Percentiles rank a stretch among this genome's conserved stretches.
phyloP scores from a whole-genome alignment of 2,113 vertebrate species.

The Axis porcinus region DNA sequence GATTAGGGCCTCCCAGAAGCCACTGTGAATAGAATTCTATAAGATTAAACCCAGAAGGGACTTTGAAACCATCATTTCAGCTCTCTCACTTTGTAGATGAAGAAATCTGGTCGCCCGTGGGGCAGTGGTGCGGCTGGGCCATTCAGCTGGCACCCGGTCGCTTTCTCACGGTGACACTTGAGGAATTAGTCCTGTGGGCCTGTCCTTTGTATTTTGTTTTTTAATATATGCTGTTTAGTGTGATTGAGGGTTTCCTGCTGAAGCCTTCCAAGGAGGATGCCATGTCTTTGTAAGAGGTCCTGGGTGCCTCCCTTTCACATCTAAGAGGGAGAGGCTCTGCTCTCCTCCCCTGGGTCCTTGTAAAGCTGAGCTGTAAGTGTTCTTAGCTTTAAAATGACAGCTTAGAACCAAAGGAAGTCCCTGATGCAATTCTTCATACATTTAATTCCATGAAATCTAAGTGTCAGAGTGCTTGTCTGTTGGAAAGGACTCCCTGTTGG shows the following conservation, averaged over 20 bases:
- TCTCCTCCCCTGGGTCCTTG: rapidly evolving
- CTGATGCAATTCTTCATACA: rapidly evolving
- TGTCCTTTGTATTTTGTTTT: background rate
- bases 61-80: background rate
- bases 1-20: background rate
- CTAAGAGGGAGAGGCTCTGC: no score
- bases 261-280: background rate
- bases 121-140: background rate
- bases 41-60: background rate
- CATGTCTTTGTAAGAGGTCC: rapidly evolving
- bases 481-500: background rate
- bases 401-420: background rate
- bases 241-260: background rate
- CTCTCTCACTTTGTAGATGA: background rate
- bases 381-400: background rate
- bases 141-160: rapidly evolving
- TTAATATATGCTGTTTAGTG: background rate
- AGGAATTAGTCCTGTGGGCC: background rate
- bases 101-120: background rate
- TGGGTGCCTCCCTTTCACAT: no score
- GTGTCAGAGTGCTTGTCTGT: background rate
- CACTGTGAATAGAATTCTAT: background rate
- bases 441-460: background rate
- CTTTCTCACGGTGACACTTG: background rate
- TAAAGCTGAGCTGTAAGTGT: background rate